Base-by-base conservation (phyloP, 1,140 invertebrate species). In the Euwallacea similis region DNA sequence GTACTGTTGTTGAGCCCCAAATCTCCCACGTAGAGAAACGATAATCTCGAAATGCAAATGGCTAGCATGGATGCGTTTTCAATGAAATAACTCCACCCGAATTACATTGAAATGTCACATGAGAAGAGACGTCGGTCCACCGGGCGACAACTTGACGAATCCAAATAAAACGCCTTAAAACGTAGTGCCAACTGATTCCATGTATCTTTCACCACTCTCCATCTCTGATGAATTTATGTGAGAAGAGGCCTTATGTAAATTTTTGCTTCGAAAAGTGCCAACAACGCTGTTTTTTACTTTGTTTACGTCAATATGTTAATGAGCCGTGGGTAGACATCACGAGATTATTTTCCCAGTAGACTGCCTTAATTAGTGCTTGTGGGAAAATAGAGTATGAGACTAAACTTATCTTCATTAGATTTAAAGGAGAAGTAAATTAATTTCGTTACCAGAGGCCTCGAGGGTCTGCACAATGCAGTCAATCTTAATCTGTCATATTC, bases 91-190 rank as follows among this genome's bases (percentile, higher is more conserved):
- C 66, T 71, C 61, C 61, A 59, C 44, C 70, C 55, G 58, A 43
- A 66, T 58, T 44, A 70, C 69, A 75, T 74, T 75, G 73, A 75
- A 76, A 74, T 73, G 75, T 76, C 75, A 72, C 67, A 58, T 72
- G 53, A 53, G 54, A 63, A 42, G 9, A 60, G 58, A 54, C 21
- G 47, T 50, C 15, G 41, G 65, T 59, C 43, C 10, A 42, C 54
- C 15, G 58, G 71, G 73, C 64, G 75, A 76, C 75, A 76, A 76
- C 72, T 76, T 76, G 75, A 76, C 74, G 75, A 73, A 76, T 72
- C 42, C 66, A 69, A 72, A 66, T 58, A 73, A 70, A 70, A 73
- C 50, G 50, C n/a, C 50, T 66, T 66, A 66, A 73, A 73, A 70
- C 58, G 56, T 69, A 73, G 66, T 73, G 72, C 68, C 62, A 73